Percentiles rank a stretch among this genome's conserved stretches.
These are phyloP conservation scores for Tinea pellionella DNA, from an alignment of 2,888 invertebrate genomes.

Conservation along the genomic window DNA sequence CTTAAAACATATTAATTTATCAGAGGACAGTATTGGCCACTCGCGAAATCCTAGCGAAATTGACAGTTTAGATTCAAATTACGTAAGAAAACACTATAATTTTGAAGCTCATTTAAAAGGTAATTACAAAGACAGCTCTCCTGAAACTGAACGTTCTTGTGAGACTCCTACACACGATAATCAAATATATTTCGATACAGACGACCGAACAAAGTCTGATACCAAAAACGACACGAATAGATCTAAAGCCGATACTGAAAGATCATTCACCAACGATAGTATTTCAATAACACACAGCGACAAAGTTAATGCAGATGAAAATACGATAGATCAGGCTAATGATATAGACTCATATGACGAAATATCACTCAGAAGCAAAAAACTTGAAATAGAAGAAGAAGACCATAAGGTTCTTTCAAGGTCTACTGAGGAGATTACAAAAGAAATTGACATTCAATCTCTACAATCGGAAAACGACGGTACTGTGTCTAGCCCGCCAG, in stretches of 20 bases:
- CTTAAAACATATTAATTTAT: slow-evolving; percentile 46
- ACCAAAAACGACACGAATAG: not conserved
- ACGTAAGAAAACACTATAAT: slow-evolving; percentile 67
- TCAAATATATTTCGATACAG: slow-evolving; percentile 50
- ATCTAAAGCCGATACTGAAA: slow-evolving; percentile 52
- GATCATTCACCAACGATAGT: slow-evolving; percentile 55
- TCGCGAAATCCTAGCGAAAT: slow-evolving; percentile 66
- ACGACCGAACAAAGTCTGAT: slow-evolving; percentile 34
- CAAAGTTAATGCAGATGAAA: slow-evolving; percentile 32
- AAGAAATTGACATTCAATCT: slow-evolving; percentile 42
- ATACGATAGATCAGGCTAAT: slow-evolving; percentile 25
- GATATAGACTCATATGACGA: slow-evolving; percentile 36
- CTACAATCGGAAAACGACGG: slow-evolving; percentile 60
- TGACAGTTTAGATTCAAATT: slow-evolving; percentile 70
- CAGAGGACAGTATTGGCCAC: slow-evolving; percentile 61
- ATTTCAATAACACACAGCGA: slow-evolving; percentile 43
- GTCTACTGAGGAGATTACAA: slow-evolving; percentile 22
- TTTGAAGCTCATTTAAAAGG: slow-evolving; percentile 57
- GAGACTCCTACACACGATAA: slow-evolving; percentile 43
- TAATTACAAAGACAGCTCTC: slow-evolving; percentile 54
- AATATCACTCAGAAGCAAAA: slow-evolving; percentile 35
- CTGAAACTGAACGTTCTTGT: slow-evolving; percentile 52
- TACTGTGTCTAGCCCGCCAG: slow-evolving; percentile 56
- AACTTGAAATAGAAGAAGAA: slow-evolving; percentile 24
- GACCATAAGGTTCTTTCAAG: slow-evolving; percentile 20